Evolutionary conservation across 2,888 invertebrate species (phyloP).

Genomic region (Bombyx huttoni): DNA sequence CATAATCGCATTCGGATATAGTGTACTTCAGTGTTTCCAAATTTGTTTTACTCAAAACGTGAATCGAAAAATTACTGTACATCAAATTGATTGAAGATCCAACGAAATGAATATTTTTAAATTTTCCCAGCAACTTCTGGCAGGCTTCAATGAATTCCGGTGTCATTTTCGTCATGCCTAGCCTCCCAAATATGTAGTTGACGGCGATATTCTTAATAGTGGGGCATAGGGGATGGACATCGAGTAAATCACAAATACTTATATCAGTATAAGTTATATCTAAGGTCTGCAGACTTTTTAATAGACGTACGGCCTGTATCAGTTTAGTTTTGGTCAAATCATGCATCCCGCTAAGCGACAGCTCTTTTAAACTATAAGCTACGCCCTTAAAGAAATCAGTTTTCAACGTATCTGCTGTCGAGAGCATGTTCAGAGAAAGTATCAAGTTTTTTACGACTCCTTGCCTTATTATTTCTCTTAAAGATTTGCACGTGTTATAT

Average conservation of each 20-base stretch:
- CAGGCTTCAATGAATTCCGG: conserved; percentile 17
- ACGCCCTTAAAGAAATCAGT: conserved; percentile 33
- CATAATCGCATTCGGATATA: conserved; percentile 17
- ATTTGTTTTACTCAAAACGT: conserved; percentile 25
- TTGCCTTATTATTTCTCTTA: conserved; percentile 25
- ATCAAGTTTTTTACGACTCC: conserved; percentile 29
- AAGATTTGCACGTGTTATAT: conserved; percentile 25
- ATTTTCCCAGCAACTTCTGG: conserved; percentile 34
- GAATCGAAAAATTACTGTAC: conserved; percentile 16
- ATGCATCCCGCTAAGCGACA: conserved; percentile 36
- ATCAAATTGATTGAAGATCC: conserved; percentile 30
- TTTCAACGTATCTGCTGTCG: conserved; percentile 33
- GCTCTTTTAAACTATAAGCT: conserved; percentile 25
- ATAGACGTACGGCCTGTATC: conserved; percentile 25
- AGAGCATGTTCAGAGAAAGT: conserved; percentile 31
- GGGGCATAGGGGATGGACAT: conserved; percentile 33
- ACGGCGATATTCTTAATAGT: conserved; percentile 37
- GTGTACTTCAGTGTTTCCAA: conserved; percentile 31
- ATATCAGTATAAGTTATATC: conserved; percentile 48
- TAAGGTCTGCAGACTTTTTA: conserved; percentile 33
- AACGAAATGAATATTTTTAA: conserved; percentile 43
- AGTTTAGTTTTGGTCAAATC: conserved; percentile 33
- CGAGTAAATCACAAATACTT: conserved; percentile 32
- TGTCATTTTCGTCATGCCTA: conserved; percentile 8
- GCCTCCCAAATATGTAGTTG: conserved; percentile 31